Evolutionary conservation across 1,140 invertebrate genomes (phyloP).

Genomic region (Polypedilum vanderplanki): DNA sequence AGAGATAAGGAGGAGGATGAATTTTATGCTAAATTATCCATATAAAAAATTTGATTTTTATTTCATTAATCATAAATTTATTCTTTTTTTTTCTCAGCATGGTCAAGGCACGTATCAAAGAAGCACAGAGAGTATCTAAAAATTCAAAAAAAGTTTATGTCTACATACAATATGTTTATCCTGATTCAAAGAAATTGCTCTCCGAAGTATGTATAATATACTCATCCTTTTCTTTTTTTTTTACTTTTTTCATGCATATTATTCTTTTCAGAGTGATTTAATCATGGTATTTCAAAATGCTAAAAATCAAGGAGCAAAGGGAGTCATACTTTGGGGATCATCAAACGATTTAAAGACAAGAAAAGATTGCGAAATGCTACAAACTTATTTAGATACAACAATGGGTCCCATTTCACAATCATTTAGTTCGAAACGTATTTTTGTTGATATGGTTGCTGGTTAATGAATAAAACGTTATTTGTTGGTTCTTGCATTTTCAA

Average conservation of each 20-base stretch:
- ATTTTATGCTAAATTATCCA: neutral
- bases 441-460: neutral
- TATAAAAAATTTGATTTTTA: neutral
- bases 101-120: slow-evolving; percentile 54
- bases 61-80: slow-evolving; percentile 11
- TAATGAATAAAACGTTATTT: slow-evolving; percentile 17
- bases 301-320: slow-evolving; percentile 49
- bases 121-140: slow-evolving; percentile 51
- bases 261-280: slow-evolving; percentile 52
- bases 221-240: neutral
- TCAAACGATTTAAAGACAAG: slow-evolving; percentile 59
- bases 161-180: slow-evolving; percentile 65
- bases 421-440: slow-evolving; percentile 30
- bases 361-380: slow-evolving; percentile 53
- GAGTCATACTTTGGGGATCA: slow-evolving; percentile 66
- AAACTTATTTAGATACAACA: slow-evolving; percentile 51
- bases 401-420: slow-evolving; percentile 51
- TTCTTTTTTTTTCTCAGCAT: slow-evolving; percentile 39
- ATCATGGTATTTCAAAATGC: slow-evolving; percentile 48
- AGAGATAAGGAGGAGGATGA: neutral
- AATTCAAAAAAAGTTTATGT: slow-evolving; percentile 47
- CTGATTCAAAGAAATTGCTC: slow-evolving; percentile 52
- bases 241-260: neutral
- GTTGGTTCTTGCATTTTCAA: neutral
- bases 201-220: slow-evolving; percentile 44